Conservation (phyloP, 2,888 invertebrate species). For the Thecophora atra region DNA sequence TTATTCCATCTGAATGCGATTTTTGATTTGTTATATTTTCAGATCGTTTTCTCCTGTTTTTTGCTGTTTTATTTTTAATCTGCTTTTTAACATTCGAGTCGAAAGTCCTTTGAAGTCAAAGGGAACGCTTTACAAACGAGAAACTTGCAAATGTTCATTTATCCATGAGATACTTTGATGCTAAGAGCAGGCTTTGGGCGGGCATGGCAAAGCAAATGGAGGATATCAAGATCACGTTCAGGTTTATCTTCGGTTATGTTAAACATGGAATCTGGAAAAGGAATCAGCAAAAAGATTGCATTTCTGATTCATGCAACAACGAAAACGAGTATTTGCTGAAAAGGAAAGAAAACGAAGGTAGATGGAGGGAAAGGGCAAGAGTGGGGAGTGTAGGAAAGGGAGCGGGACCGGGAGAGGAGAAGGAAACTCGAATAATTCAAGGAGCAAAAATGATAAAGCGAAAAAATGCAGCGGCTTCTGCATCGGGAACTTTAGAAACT, state of each 20-base stretch:
- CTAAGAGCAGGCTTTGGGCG: background rate
- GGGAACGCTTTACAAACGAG: background rate
- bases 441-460: constrained; percentile 30
- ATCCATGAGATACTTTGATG: constrained; percentile 21
- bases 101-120: background rate
- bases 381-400: background rate
- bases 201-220: constrained; percentile 38
- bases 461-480: constrained; percentile 17
- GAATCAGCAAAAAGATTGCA: background rate
- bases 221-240: constrained; percentile 43
- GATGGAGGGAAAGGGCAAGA: background rate
- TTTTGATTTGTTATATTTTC: background rate
- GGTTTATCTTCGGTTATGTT: background rate
- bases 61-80: background rate
- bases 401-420: background rate
- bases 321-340: background rate
- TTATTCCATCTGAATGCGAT: background rate
- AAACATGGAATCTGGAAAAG: background rate
- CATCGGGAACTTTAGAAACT: background rate
- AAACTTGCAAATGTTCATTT: background rate
- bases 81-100: too few relatives aligned
- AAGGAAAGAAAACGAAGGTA: background rate
- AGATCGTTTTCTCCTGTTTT: background rate
- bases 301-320: too few relatives aligned
- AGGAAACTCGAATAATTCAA: background rate